Conservation (phyloP, 92 coral and sea anemone species). For the Zoanthus gigantus region DNA sequence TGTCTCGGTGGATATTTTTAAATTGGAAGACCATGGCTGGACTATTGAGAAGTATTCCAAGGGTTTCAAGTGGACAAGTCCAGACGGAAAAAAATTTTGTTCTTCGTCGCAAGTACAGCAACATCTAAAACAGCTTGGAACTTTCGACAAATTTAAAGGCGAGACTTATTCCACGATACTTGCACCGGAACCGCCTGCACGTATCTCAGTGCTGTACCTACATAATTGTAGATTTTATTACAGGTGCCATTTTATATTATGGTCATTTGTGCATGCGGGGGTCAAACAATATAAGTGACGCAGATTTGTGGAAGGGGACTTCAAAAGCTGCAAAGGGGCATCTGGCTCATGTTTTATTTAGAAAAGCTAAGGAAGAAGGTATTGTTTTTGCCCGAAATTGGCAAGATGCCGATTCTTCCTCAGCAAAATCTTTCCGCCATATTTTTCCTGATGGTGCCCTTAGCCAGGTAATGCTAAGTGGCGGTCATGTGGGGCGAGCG, state of each 20-base stretch:
- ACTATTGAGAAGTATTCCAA: not conserved
- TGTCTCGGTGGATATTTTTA: not conserved
- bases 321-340: not conserved
- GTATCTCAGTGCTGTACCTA: slow-evolving; percentile 36
- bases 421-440: not conserved
- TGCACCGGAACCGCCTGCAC: not conserved
- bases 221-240: slow-evolving; percentile 9
- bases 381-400: slow-evolving; percentile 7
- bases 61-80: not conserved
- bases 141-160: not conserved
- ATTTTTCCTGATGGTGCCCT: not conserved
- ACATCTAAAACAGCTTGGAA: not conserved
- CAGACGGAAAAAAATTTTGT: not conserved
- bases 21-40: not conserved
- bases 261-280: not conserved
- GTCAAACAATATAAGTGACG: not conserved
- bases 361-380: not conserved
- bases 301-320: not conserved
- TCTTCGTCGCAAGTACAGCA: not conserved
- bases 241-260: not conserved
- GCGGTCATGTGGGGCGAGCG: not conserved
- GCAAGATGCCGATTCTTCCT: slow-evolving; percentile 48
- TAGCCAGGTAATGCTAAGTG: slow-evolving; percentile 52
- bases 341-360: not conserved
- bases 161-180: not conserved